Conservation (phyloP, 2,113 vertebrate species). For the Hydropotes inermis region DNA sequence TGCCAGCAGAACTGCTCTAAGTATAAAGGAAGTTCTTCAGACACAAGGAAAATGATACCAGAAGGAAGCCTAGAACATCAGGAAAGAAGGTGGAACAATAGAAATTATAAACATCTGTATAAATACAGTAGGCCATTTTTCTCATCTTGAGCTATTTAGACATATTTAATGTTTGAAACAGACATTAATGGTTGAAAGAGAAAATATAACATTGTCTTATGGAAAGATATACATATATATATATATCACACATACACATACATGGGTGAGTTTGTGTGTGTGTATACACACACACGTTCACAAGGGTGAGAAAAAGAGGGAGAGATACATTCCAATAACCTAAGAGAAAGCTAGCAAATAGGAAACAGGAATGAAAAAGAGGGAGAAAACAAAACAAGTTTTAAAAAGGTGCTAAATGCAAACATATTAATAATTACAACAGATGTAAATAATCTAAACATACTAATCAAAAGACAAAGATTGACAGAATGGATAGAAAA, state of each 20-base stretch:
- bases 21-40: background rate
- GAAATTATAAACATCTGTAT: conserved; percentile 27
- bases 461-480: background rate
- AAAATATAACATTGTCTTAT: background rate
- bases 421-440: background rate
- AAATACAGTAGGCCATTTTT: background rate
- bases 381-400: background rate
- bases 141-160: background rate
- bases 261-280: background rate
- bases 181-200: background rate
- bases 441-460: background rate
- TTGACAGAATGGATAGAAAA: background rate
- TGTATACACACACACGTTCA: background rate
- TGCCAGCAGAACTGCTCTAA: background rate
- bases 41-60: background rate
- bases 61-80: background rate
- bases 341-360: background rate
- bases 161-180: background rate
- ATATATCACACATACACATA: background rate
- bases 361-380: background rate
- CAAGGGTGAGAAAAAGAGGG: background rate
- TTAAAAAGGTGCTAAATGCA: background rate
- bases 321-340: background rate
- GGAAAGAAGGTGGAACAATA: background rate
- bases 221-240: background rate